A percentile compares a stretch with the other conserved stretches of the same genome.
phyloP scores from a whole-genome alignment of 1,140 invertebrate species.

The Neoseiulus cucumeris region DNA sequence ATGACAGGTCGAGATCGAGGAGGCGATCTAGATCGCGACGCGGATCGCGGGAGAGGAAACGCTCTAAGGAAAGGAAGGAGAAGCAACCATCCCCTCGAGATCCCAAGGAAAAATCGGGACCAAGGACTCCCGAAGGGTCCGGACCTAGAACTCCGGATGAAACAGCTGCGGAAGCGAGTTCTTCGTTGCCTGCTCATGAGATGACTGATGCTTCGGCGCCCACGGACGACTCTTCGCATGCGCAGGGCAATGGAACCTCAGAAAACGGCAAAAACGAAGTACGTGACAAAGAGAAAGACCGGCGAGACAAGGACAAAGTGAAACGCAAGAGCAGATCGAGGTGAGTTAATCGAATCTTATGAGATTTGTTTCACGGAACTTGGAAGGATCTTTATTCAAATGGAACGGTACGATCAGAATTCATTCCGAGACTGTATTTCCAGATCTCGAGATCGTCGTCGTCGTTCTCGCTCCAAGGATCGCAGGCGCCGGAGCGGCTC shows the following conservation, averaged over 20 bases:
- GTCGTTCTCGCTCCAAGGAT: background rate
- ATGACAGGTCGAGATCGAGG: background rate
- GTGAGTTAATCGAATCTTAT: background rate
- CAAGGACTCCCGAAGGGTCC: background rate
- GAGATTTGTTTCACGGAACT: too few species aligned
- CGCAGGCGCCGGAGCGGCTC: background rate
- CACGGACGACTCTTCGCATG: background rate
- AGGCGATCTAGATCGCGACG: background rate
- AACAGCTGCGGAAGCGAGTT: background rate
- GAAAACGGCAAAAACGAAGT: background rate
- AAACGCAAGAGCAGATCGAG: conserved; percentile 1
- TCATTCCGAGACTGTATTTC: background rate
- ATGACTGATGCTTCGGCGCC: background rate
- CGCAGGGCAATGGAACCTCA: background rate
- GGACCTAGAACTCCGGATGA: background rate
- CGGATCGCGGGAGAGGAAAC: background rate
- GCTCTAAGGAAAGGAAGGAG: background rate
- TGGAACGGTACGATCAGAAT: background rate
- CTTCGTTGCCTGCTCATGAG: background rate
- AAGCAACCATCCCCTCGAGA: background rate
- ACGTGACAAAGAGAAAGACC: background rate
- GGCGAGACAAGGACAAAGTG: background rate
- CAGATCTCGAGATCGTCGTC: background rate
- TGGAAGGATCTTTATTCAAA: too few species aligned
- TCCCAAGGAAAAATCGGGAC: background rate